A percentile compares a stretch with the other conserved stretches of the same genome.
Conservation (phyloP, 2,113 vertebrate species). For the Oenanthe melanoleuca region DNA sequence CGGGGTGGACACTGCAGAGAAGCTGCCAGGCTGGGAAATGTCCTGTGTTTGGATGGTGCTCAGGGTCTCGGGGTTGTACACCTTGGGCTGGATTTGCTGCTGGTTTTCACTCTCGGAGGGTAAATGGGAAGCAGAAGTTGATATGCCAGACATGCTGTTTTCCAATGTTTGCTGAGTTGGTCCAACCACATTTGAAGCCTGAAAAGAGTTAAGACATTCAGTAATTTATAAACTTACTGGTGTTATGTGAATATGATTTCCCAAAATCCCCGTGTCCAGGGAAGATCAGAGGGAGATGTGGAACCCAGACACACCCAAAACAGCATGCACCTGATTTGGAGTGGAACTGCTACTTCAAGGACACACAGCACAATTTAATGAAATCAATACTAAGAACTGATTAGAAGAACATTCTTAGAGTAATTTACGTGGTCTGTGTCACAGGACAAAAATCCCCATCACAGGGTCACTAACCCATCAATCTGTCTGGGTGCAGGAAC, state of each 20-base stretch:
- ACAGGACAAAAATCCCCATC: neutral
- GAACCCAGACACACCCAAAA: neutral
- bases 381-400: neutral
- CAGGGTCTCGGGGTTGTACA: conserved; percentile 83
- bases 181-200: conserved; percentile 85
- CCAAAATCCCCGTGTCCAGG: neutral
- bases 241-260: neutral
- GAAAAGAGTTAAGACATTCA: neutral
- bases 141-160: conserved; percentile 76
- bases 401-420: neutral
- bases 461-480: neutral
- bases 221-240: neutral
- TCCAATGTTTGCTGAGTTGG: conserved; percentile 84
- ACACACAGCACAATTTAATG: neutral
- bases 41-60: conserved; percentile 90
- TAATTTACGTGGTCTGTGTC: neutral
- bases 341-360: neutral
- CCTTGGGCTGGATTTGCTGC: conserved; percentile 78
- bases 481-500: neutral
- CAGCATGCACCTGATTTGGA: neutral
- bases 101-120: conserved; percentile 85
- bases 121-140: conserved; percentile 82
- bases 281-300: neutral
- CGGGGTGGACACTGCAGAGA: conserved; percentile 76
- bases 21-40: conserved; percentile 80